Base-by-base conservation (phyloP, 1,140 invertebrate species). In the Cydia pomonella region DNA sequence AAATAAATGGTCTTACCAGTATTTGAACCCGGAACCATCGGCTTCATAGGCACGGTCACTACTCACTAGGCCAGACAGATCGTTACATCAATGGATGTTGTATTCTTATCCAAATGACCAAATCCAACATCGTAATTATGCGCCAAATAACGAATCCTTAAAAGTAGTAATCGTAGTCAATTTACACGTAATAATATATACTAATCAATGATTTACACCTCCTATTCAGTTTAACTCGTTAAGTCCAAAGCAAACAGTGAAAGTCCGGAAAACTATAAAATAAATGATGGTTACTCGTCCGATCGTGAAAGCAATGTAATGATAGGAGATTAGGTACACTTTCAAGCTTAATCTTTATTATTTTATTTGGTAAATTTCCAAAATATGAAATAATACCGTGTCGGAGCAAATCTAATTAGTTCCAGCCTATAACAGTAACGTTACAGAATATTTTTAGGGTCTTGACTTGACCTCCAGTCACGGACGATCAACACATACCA, bases 261-360 rank as follows among this genome's bases (percentile, higher is more conserved):
- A 87, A 88, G 84, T 82, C 78, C 80, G 84, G 80, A 82, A 87
- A 85, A 85, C 80, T 78, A 81, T 80, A 82, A 85, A 82, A 77
- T 38, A 69, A 69, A 69, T 69, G 29, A 69, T 33, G 64, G 29
- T 69, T 38, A 29, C 29, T 33, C 64, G 21, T 50, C 74, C 75
- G 76, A 79, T 84, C 82, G 86, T 85, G 85, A 90, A 87, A 88
- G 86, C 79, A 80, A 82, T 78, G 41, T 53, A 74, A 82, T 78
- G 73, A 82, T 79, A 79, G 80, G 75, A 77, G 79, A 88, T 87
- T 88, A 87, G 82, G 74, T 50, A 88, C 87, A 88, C 88, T 87
- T 87, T 88, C 75, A 84, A 82, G 72, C 72, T 79, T 78, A 77
- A 75, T 78, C 73, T 73, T 83, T 78, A 84, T 86, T 87, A 77